Base-by-base conservation (phyloP, 2,113 vertebrate species). In the Athene noctua region DNA sequence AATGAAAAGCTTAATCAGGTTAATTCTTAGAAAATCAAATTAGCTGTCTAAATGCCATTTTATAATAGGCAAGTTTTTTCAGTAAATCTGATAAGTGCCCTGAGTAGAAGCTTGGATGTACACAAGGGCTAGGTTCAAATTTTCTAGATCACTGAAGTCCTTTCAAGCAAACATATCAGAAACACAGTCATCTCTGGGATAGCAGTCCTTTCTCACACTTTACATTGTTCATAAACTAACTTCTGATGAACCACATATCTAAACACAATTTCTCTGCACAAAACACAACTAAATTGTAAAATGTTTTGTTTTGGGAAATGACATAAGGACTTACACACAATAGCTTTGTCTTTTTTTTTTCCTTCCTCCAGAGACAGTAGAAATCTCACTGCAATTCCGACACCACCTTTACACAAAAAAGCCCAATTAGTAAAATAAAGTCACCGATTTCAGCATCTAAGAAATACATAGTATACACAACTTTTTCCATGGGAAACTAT, bases 171-270 rank as follows among this genome's bases (percentile, higher is more conserved):
- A 25, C 49, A 17, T 54, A 55, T 54, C 38, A 87, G 63, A 92
- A 77, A 88, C 14, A 5, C 34, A 89, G 23, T 44, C 8, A 4
- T 15, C 13, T 47, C 10, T 0, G 0, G n/a, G 22, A 80, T 0
- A 59, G 19, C 22, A 87, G 27, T 40, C 19, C n/a, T 74, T 78
- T 34, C 73, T 83, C 8, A 2, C 23, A 61, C 16, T 65, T 73
- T 7, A 52, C 6, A 29, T 82, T 36, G 38, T 46, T 88, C 11
- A 1, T 49, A 75, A 92, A 81, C 27, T 73, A 23, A 62, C 21
- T 34, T 58, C 25, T 62, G 40, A 88, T 49, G n/a, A 81, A 55
- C 30, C 78, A 57, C 1, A 14, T 6, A 68, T 16, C 32, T 49
- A 71, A 93, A 82, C 14, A 77, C 5, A 61, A 16, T 58, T 74